Base-by-base conservation (phyloP, 2,888 invertebrate species). In the Xestia rhomboidea region DNA sequence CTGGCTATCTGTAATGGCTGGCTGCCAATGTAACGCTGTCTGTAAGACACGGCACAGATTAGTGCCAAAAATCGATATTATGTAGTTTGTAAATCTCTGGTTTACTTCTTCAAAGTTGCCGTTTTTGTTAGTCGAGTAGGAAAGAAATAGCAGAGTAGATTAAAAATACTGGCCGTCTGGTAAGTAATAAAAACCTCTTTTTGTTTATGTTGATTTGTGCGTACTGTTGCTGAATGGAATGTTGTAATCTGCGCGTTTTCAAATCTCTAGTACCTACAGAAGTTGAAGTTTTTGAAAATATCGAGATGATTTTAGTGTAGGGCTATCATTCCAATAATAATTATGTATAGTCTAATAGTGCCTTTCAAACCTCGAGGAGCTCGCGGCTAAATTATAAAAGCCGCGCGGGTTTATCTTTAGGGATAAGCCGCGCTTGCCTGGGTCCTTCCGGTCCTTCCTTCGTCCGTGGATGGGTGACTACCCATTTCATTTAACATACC, bases 21-120 rank as follows among this genome's bases (percentile, higher is more conserved):
- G 57, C 81, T 85, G 85, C 85, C 85, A 76, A 82, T 81, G 46
- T 72, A 81, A 81, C 68, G 63, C 62, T 74, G 66, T 57, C 84
- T 70, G 46, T 51, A 46, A 70, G 74, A 70, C 54, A 70, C 67
- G 30, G 34, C 67, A 15, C 54, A 51, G 67, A 84, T 84, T 68
- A 49, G 44, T 73, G 57, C 21, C 38, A 60, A 73, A 84, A 81
- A 38, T 51, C 27, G 64, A 75, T 75, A 44, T 30, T 75, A 44
- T 30, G 38, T 54, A 49, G 27, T 76, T 78, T 44, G 73, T n/a
- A 57, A 81, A 27, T 30, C 30, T 54, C 54, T 41, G 10, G 24
- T 10, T 54, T 44, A 13, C 15, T 75, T 13, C 24, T 15, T 18
- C 11, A 24, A 41, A 41, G 18, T 38, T 41, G 1, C 34, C 0